Percentiles rank a stretch among this genome's conserved stretches.
phyloP scores from a whole-genome alignment of 2,797 vertebrate species.

The Pipistrellus kuhlii region DNA sequence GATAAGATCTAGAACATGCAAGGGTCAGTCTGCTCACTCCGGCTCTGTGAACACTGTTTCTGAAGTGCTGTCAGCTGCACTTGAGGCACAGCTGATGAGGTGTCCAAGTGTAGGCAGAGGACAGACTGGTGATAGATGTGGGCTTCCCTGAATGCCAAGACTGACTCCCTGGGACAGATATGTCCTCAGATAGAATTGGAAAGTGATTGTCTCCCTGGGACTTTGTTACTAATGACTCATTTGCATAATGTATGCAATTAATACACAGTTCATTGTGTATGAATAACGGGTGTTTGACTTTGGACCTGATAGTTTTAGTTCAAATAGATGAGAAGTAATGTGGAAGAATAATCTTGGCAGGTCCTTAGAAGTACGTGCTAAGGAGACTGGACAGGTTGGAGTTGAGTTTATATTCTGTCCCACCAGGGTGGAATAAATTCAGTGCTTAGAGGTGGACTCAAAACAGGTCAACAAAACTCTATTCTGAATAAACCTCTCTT shows the following conservation, averaged over 20 bases:
- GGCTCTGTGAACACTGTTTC: background rate
- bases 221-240: background rate
- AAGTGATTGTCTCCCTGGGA: background rate
- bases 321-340: background rate
- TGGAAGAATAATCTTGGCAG: background rate
- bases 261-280: background rate
- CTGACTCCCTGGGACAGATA: background rate
- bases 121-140: background rate
- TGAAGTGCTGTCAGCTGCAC: background rate
- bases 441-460: background rate
- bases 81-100: background rate
- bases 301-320: background rate
- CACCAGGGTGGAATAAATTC: background rate
- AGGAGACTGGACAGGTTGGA: background rate
- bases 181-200: background rate
- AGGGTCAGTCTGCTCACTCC: background rate
- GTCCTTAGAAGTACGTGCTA: background rate
- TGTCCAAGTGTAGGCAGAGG: background rate
- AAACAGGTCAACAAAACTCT: background rate
- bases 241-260: background rate
- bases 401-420: background rate
- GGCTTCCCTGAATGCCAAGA: background rate
- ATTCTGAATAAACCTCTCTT: background rate
- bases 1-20: background rate
- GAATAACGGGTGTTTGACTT: background rate